Conservation (phyloP, 2,888 invertebrate genomes). For the Pandemis corylana region DNA sequence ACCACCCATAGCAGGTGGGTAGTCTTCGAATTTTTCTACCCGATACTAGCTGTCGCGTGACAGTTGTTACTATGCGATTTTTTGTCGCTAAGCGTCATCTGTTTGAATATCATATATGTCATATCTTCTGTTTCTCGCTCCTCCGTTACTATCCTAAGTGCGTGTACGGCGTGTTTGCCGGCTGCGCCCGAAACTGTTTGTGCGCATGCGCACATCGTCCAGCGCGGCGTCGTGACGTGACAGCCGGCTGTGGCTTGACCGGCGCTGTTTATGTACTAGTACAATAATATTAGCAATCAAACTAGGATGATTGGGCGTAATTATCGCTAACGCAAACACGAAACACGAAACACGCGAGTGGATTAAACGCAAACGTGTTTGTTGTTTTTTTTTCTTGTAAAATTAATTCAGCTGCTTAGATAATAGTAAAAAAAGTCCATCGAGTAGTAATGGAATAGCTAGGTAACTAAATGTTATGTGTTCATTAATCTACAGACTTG, state of each 20-base stretch:
- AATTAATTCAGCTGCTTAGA: too few species aligned
- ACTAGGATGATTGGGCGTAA: neutral
- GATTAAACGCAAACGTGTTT: neutral
- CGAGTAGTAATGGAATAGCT: too few species aligned
- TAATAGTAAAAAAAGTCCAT: too few species aligned
- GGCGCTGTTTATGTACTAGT: neutral
- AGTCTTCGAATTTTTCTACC: too few species aligned
- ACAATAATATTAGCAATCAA: neutral
- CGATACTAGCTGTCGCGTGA: too few species aligned
- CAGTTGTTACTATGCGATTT: too few species aligned
- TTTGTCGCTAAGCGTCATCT: too few species aligned
- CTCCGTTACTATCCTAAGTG: conserved; percentile 60
- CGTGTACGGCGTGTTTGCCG: conserved; percentile 63
- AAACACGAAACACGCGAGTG: neutral
- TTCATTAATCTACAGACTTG: too few species aligned
- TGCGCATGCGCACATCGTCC: conserved; percentile 50
- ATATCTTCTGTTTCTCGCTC: conserved; percentile 18
- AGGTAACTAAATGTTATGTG: too few species aligned
- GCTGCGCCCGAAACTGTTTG: conserved; percentile 65
- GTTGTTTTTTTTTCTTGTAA: too few species aligned
- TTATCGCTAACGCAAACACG: neutral
- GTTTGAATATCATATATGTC: too few species aligned
- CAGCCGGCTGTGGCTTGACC: neutral
- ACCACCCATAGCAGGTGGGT: too few species aligned
- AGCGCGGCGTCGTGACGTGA: conserved; percentile 46